Conservation (phyloP, 2,113 vertebrate species). For the Desmodus rotundus region DNA sequence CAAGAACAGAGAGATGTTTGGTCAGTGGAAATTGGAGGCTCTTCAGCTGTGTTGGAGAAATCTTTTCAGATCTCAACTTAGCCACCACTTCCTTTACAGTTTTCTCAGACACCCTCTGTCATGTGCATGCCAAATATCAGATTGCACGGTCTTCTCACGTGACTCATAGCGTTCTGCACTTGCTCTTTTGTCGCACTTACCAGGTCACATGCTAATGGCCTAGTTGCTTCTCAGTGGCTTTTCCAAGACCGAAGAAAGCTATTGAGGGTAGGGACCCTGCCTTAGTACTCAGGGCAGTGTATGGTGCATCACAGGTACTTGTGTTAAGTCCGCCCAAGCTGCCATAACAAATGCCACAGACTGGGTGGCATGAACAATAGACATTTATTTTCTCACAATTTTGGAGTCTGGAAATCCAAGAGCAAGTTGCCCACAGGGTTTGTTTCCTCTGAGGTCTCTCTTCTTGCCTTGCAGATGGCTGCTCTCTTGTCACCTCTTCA, state of each 20-base stretch:
- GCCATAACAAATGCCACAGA: background rate
- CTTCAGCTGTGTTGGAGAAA: background rate
- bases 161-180: background rate
- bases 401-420: background rate
- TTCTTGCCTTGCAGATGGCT: background rate
- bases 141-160: rapidly evolving
- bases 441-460: background rate
- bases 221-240: background rate
- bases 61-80: background rate
- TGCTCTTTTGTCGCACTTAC: background rate
- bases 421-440: background rate
- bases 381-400: background rate
- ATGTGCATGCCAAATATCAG: rapidly evolving
- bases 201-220: background rate
- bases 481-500: background rate
- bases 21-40: background rate
- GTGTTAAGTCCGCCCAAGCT: background rate
- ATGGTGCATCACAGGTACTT: rapidly evolving
- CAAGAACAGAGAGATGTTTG: background rate
- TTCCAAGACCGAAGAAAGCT: background rate
- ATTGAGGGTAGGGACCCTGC: background rate
- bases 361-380: background rate
- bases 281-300: no score
- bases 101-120: background rate
- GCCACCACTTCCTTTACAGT: background rate